Conservation (phyloP, 1,140 invertebrate species). For the Andricus grossulariae region DNA sequence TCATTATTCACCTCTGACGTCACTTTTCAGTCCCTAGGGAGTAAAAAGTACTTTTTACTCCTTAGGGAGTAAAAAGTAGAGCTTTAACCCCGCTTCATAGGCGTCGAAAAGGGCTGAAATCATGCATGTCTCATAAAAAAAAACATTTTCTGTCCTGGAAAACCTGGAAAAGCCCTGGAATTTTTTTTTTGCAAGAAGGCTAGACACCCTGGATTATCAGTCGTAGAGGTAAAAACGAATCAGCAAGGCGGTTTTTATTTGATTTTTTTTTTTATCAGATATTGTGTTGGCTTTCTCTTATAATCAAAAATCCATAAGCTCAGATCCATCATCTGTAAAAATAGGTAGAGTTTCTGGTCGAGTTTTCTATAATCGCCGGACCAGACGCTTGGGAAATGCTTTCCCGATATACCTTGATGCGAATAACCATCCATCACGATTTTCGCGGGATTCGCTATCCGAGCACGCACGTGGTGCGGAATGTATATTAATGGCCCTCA, state of each 20-base stretch:
- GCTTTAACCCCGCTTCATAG: no score
- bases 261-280: neutral
- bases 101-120: no score
- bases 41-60: no score
- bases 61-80: no score
- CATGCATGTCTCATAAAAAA: no score
- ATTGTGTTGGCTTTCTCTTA: neutral
- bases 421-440: constrained; percentile 49
- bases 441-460: constrained; percentile 46
- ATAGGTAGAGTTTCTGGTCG: constrained; percentile 35
- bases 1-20: no score
- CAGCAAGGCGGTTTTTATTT: neutral
- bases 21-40: no score
- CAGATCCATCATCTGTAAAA: constrained; percentile 33
- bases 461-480: constrained; percentile 52
- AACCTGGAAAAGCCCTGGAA: no score
- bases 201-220: no score
- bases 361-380: constrained; percentile 36
- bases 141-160: no score
- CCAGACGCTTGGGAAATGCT: constrained; percentile 32
- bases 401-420: constrained; percentile 29
- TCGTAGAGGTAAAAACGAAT: no score
- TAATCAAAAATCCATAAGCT: constrained; percentile 39
- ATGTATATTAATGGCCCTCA: constrained; percentile 63
- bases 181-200: no score